Conservation (phyloP, 1,140 invertebrate species). For the Adelges cooleyi region DNA sequence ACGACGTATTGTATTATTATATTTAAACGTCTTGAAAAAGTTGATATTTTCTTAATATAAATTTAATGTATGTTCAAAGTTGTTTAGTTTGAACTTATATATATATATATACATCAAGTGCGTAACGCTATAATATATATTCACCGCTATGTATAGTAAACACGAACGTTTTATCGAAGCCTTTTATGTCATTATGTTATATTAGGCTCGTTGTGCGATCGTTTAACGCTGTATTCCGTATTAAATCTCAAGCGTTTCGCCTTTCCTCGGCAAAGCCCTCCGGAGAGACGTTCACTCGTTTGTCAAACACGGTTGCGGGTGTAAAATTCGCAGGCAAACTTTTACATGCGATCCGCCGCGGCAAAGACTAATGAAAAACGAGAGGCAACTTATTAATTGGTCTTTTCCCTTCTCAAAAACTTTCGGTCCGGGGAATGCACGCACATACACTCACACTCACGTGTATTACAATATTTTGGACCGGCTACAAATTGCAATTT, state of each 20-base stretch:
- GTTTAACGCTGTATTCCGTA: neutral
- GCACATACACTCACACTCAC: neutral
- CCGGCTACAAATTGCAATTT: too few species aligned
- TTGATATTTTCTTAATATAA: too few species aligned
- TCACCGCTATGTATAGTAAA: too few species aligned
- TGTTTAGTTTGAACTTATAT: too few species aligned
- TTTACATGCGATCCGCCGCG: neutral
- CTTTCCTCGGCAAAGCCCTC: neutral
- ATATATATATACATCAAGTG: too few species aligned
- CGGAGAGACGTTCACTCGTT: neutral
- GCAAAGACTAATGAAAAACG: neutral
- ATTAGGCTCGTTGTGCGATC: too few species aligned
- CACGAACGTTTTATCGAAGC: too few species aligned
- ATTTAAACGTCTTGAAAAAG: too few species aligned
- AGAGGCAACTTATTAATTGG: constrained; percentile 18
- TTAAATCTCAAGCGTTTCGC: neutral
- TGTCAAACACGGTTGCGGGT: neutral
- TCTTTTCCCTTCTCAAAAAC: neutral
- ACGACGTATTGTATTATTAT: too few species aligned
- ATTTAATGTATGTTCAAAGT: too few species aligned
- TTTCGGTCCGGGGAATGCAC: neutral
- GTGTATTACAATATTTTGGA: neutral
- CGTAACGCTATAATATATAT: too few species aligned
- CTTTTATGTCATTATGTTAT: too few species aligned
- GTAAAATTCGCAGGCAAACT: constrained; percentile 7